Base-by-base conservation (phyloP, 2,113 vertebrate genomes). In the Telmatochromis brichardi region DNA sequence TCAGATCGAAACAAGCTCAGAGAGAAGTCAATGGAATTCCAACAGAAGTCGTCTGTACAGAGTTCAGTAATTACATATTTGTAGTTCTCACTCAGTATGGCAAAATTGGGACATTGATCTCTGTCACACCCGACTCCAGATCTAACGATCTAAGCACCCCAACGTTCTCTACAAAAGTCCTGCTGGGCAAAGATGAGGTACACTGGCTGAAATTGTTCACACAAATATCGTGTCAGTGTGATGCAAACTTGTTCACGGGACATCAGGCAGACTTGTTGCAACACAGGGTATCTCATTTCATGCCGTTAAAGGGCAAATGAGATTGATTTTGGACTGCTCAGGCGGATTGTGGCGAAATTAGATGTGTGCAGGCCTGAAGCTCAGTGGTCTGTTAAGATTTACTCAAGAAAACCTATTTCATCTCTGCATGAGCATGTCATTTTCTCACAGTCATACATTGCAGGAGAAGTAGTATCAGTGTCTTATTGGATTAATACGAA, bases 131-230 rank as follows among this genome's bases (percentile, higher is more conserved):
- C 54, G 97, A 97, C 91, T 92, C 91, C 1, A 86, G 95, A 57
- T 90, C 97, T 3, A 93, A 96, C 86, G 97, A 97, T 35, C 87
- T 99, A 93, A 96, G 95, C 95, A 96, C 94, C 19, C 95, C 97
- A 0, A 83, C 96, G 3, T 96, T 98, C 60, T 97, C 97, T 60
- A 98, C 98, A 0, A 98, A 95, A 95, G 98, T 99, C 21, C 96
- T 99, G 2, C 97, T 99, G 17, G 98, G 98, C 92, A 97, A 97
- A 94, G 98, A 99, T 12, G 98, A 99, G 98, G 98, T 99, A 97
- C 2, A 65, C 40, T 83, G 15, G 37, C 55, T 84, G 42, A 89
- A 79, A 83, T 53, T 63, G 57, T 28, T 91, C 26, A 40, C 12
- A 89, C 89, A 47, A 87, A 89, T 82, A 84, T 80, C 81, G 35